Percentiles rank a stretch among this genome's conserved stretches.
phyloP scores from a whole-genome alignment of 2,113 vertebrate genomes.

The Arvicanthis niloticus region DNA sequence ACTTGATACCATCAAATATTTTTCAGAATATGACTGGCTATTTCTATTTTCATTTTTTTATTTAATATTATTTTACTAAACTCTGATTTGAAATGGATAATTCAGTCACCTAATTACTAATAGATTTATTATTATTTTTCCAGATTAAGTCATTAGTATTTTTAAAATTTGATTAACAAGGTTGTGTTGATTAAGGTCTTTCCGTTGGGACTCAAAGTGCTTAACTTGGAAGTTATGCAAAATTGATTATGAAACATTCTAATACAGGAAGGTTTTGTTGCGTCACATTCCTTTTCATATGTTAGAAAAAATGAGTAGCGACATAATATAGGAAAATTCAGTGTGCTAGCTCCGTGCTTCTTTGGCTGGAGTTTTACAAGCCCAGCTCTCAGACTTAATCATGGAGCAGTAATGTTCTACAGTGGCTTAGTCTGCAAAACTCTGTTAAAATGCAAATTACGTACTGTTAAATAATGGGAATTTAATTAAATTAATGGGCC shows the following conservation, averaged over 20 bases:
- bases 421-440: slow-evolving; percentile 53
- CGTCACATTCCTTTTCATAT: not conserved
- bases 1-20: not conserved
- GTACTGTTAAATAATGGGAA: slow-evolving; percentile 57
- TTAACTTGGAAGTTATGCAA: slow-evolving; percentile 24
- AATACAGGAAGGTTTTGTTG: not conserved
- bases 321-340: slow-evolving; percentile 5
- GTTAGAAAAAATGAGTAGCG: not conserved
- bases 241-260: slow-evolving; percentile 13
- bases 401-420: slow-evolving; percentile 18
- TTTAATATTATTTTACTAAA: not conserved
- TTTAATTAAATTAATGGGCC: slow-evolving; percentile 66
- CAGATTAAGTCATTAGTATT: not conserved
- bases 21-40: not conserved
- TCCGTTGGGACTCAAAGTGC: not conserved
- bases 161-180: not conserved
- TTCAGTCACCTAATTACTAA: not conserved
- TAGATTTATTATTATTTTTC: not conserved
- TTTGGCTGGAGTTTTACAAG: slow-evolving; percentile 4
- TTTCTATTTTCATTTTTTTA: not conserved
- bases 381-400: not conserved
- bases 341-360: not conserved
- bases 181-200: not conserved
- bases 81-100: not conserved
- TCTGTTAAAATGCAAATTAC: slow-evolving; percentile 69